Conservation (phyloP, 2,113 vertebrate species). For the Arenaria interpres region DNA sequence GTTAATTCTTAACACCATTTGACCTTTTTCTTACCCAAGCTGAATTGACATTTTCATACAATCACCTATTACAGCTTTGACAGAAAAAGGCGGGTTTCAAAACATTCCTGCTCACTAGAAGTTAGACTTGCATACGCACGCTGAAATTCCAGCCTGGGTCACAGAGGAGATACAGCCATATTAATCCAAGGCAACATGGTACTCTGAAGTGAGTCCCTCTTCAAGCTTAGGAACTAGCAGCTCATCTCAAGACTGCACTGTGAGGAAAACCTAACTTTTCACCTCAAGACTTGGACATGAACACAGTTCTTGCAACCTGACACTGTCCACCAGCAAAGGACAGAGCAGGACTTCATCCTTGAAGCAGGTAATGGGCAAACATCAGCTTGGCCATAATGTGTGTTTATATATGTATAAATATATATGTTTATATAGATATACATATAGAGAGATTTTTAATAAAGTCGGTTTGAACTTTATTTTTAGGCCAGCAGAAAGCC, state of each 20-base stretch:
- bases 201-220: background rate
- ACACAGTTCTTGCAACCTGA: background rate
- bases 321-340: background rate
- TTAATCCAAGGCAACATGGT: background rate
- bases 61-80: background rate
- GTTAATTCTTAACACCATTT: background rate
- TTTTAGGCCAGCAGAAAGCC: slow-evolving; percentile 46
- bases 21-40: background rate
- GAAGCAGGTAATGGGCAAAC: background rate
- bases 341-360: background rate
- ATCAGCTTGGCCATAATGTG: background rate
- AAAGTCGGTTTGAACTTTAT: slow-evolving; percentile 30
- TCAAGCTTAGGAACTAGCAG: background rate
- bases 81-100: background rate
- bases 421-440: background rate
- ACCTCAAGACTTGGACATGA: background rate
- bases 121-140: background rate
- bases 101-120: background rate
- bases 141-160: background rate
- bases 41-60: background rate
- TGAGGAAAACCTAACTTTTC: background rate
- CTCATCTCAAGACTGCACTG: background rate
- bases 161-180: background rate
- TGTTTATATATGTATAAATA: background rate
- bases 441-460: slow-evolving; percentile 35